Evolutionary conservation across 2,113 vertebrate genomes (phyloP).

Genomic region (Gambusia holbrooki): DNA sequence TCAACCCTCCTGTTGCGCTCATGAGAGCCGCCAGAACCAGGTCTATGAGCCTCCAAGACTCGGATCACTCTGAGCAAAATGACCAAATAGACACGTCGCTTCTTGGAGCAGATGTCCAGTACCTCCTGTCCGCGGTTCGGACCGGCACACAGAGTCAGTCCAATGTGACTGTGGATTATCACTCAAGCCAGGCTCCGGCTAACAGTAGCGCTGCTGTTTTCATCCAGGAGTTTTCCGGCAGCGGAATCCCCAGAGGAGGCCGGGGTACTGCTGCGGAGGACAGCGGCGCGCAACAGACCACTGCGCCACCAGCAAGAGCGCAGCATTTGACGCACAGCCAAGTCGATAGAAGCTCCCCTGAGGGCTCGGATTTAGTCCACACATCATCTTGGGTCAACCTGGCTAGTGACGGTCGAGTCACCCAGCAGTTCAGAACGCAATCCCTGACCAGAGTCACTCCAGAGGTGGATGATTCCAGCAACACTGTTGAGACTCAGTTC

Average conservation of each 20-base stretch:
- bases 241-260: constrained; percentile 58
- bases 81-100: constrained; percentile 35
- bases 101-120: constrained; percentile 55
- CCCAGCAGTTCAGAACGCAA: constrained; percentile 25
- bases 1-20: constrained; percentile 4
- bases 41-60: background rate
- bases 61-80: constrained; percentile 14
- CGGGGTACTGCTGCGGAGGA: constrained; percentile 21
- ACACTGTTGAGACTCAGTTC: constrained; percentile 52
- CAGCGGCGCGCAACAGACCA: background rate
- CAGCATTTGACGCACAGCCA: constrained; percentile 32
- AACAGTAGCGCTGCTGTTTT: constrained; percentile 24
- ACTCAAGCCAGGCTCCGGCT: background rate
- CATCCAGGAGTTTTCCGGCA: constrained; percentile 68
- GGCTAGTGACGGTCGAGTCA: background rate
- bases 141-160: constrained; percentile 18
- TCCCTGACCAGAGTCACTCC: constrained; percentile 22
- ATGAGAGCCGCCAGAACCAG: constrained; percentile 29
- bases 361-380: constrained; percentile 13
- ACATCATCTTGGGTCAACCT: background rate
- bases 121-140: constrained; percentile 38
- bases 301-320: background rate
- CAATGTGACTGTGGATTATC: background rate
- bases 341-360: background rate
- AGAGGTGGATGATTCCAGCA: constrained; percentile 16